phyloP scores from a whole-genome alignment of 2,888 invertebrate species.

The Mycogona germanica region DNA sequence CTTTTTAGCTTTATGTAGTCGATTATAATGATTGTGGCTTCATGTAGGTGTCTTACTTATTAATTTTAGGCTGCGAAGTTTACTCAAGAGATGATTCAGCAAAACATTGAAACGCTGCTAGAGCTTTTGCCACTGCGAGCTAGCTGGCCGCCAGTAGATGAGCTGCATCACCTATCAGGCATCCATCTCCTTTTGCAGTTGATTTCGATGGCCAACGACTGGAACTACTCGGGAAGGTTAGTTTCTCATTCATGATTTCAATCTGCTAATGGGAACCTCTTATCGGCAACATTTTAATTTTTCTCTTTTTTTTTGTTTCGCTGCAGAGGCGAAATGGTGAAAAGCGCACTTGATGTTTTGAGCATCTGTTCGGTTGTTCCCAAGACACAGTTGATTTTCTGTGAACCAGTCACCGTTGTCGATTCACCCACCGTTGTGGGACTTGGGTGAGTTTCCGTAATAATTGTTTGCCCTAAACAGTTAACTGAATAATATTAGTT shows the following conservation, averaged over 20 bases:
- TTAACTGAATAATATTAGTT: background rate
- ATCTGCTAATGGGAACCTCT: background rate
- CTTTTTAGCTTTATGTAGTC: background rate
- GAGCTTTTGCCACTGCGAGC: conserved; percentile 59
- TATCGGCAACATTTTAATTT: background rate
- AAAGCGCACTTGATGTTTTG: conserved; percentile 69
- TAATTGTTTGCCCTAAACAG: background rate
- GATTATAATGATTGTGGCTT: background rate
- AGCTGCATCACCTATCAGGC: conserved; percentile 70
- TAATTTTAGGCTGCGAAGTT: conserved; percentile 40
- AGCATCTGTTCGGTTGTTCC: conserved; percentile 84
- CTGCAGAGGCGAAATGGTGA: conserved; percentile 69
- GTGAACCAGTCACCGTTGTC: conserved; percentile 39
- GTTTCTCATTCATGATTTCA: conserved; percentile 14
- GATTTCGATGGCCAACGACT: conserved; percentile 77
- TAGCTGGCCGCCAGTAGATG: conserved; percentile 81
- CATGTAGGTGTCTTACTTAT: background rate
- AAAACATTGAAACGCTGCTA: conserved; percentile 69
- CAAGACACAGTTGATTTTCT: conserved; percentile 45
- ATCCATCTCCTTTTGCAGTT: conserved; percentile 61
- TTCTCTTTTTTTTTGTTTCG: conserved; percentile 28
- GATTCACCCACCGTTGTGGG: conserved; percentile 59
- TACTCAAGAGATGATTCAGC: conserved; percentile 67
- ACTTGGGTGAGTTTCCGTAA: conserved; percentile 38
- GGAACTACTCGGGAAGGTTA: conserved; percentile 69